These are phyloP conservation scores for Euzetes globulus DNA, from an alignment of 2,888 invertebrate genomes.

Conservation along the genomic window DNA sequence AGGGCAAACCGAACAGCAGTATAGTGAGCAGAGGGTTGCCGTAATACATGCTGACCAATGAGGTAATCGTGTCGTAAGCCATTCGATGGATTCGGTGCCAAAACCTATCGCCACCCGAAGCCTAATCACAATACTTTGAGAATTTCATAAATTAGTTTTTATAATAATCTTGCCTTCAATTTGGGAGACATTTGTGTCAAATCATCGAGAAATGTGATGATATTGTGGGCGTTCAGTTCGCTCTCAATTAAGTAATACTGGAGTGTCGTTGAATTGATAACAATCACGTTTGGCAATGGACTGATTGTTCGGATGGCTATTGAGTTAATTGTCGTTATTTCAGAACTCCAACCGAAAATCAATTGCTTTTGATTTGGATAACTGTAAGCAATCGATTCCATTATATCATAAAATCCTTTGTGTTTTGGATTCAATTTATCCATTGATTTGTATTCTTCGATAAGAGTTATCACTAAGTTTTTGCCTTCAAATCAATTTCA, in stretches of 20 bases:
- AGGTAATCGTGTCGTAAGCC: slow-evolving; percentile 32
- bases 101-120: slow-evolving; percentile 75
- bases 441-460: slow-evolving; percentile 33
- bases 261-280: slow-evolving; percentile 83
- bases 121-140: slow-evolving; percentile 50
- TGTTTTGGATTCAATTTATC: slow-evolving; percentile 26
- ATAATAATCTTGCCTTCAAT: neutral
- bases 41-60: slow-evolving; percentile 66
- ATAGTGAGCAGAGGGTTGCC: slow-evolving; percentile 84
- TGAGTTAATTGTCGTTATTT: slow-evolving; percentile 79
- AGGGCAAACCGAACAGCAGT: slow-evolving; percentile 84
- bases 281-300: slow-evolving; percentile 73
- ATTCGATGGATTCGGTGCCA: slow-evolving; percentile 65
- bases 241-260: slow-evolving; percentile 74
- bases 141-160: neutral
- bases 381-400: slow-evolving; percentile 66
- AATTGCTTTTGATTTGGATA: slow-evolving; percentile 61
- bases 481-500: slow-evolving; percentile 24
- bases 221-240: slow-evolving; percentile 68
- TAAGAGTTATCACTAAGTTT: slow-evolving; percentile 30
- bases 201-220: slow-evolving; percentile 65
- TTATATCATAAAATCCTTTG: slow-evolving; percentile 63
- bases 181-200: slow-evolving; percentile 49
- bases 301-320: slow-evolving; percentile 75
- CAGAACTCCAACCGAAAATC: slow-evolving; percentile 94